Percentiles rank a stretch among this genome's conserved stretches.
Conservation (phyloP, 2,888 invertebrate genomes). For the Torymus auratus region DNA sequence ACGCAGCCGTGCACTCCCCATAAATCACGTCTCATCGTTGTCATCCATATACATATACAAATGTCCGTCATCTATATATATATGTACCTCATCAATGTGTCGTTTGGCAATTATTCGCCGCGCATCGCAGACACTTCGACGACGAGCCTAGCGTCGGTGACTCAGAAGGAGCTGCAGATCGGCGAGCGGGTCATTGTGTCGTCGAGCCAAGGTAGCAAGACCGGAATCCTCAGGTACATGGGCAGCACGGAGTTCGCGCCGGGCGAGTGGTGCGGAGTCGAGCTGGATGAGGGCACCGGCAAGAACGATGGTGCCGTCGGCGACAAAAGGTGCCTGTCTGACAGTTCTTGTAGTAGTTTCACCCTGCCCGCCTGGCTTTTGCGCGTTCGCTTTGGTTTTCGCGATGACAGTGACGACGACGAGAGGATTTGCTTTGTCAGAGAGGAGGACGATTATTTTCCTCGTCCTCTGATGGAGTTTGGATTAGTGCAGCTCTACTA, state of each 20-base stretch:
- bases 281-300: slow-evolving; percentile 94
- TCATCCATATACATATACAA: slow-evolving; percentile 9
- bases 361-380: slow-evolving; percentile 6
- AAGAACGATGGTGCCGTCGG: slow-evolving; percentile 98
- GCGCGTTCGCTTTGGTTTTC: not conserved
- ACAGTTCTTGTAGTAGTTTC: not conserved
- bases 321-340: slow-evolving; percentile 85
- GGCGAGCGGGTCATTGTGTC: slow-evolving; percentile 95
- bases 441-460: too few species aligned
- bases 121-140: slow-evolving; percentile 77
- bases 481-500: slow-evolving; percentile 14
- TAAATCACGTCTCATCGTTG: not conserved
- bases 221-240: slow-evolving; percentile 90
- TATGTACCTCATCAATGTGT: not conserved
- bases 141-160: slow-evolving; percentile 77
- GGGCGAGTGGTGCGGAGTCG: slow-evolving; percentile 97
- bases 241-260: slow-evolving; percentile 93
- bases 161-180: slow-evolving; percentile 83
- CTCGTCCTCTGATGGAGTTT: slow-evolving; percentile 9
- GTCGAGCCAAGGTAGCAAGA: slow-evolving; percentile 91
- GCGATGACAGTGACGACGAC: too few species aligned
- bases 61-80: not conserved
- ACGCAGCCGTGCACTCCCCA: not conserved
- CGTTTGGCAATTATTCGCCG: not conserved
- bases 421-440: too few species aligned